Percentiles rank a stretch among this genome's conserved stretches.
These are phyloP conservation scores for Morpho helenor DNA, from an alignment of 2,888 invertebrate genomes.

Conservation along the genomic window DNA sequence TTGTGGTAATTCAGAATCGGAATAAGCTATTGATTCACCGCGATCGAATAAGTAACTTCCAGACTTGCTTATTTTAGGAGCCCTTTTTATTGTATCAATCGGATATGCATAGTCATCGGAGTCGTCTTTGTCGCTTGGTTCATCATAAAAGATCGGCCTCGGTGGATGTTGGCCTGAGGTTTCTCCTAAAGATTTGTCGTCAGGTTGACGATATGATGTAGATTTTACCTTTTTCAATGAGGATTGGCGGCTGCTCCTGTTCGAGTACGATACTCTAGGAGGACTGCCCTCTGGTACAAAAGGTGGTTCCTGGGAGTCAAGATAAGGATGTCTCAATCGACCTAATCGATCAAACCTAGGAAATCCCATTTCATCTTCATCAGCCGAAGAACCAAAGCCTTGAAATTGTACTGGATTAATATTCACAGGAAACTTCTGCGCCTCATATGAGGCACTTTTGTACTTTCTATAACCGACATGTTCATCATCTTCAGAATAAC, in stretches of 20 bases:
- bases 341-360: constrained; percentile 81
- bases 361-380: constrained; percentile 83
- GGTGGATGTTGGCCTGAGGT: constrained; percentile 55
- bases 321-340: constrained; percentile 73
- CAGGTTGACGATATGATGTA: constrained; percentile 55
- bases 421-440: constrained; percentile 64
- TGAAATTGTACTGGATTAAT: constrained; percentile 77
- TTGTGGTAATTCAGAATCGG: constrained; percentile 63
- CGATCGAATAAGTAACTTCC: constrained; percentile 66
- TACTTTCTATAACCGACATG: constrained; percentile 68
- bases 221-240: constrained; percentile 68
- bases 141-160: constrained; percentile 57
- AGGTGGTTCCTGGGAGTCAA: constrained; percentile 69
- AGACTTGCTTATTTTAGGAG: constrained; percentile 66
- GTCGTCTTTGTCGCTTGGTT: constrained; percentile 69
- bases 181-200: constrained; percentile 57
- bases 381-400: constrained; percentile 81
- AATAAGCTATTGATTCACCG: constrained; percentile 65
- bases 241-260: constrained; percentile 70
- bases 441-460: constrained; percentile 58
- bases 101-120: constrained; percentile 75
- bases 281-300: constrained; percentile 72
- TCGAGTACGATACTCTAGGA: constrained; percentile 66
- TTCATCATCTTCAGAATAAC: constrained; percentile 79
- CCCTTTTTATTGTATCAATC: constrained; percentile 71